Base-by-base conservation (phyloP, 2,797 vertebrate species). In the Acanthiza pusilla region DNA sequence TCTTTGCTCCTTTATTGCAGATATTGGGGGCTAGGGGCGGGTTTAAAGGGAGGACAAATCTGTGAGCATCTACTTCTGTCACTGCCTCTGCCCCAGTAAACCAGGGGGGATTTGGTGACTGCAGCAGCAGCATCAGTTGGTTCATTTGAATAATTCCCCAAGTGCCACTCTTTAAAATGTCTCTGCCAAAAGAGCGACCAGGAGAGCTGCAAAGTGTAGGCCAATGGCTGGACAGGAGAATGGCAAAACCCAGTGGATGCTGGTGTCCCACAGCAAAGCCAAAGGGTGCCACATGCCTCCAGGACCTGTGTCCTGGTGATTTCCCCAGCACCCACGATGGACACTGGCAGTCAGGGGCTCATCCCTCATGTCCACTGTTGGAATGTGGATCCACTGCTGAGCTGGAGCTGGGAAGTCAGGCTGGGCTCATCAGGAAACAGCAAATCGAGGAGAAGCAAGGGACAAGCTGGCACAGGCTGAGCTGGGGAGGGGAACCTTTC, bases 231-330 rank as follows among this genome's bases (percentile, higher is more conserved):
- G 68, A 53, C 20, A 14, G 11, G 29, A 75, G 55, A 5, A 12
- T 26, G 34, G 57, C 65, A 58, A 62, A 45, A n/a, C 5, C 51
- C 68, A 19, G 32, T 6, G 58, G 67, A 17, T 1, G 3, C 43
- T 48, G 71, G 34, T 9, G 4, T n/a, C 51, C 78, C 50, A 54
- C 10, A 51, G 3, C 47, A 53, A 79, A 57, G 34, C 54, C 50
- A 1, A 1, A 4, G 63, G 20, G 40, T 62, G n/a, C 25, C 7
- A 2, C 22, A 16, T 1, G 1, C 47, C 51, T 13, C 36, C 61
- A 29, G 63, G 34, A n/a, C 14, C 27, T 1, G 1, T 13, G 26
- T 21, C 47, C 65, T 5, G 7, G 50, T 63, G 12, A 9, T 32
- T 55, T 60, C 55, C 71, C 36, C 36, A 5, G 32, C 5, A 2